phyloP scores from a whole-genome alignment of 35 echinoderm and acorn worm species.

The Stichopus chloronotus region DNA sequence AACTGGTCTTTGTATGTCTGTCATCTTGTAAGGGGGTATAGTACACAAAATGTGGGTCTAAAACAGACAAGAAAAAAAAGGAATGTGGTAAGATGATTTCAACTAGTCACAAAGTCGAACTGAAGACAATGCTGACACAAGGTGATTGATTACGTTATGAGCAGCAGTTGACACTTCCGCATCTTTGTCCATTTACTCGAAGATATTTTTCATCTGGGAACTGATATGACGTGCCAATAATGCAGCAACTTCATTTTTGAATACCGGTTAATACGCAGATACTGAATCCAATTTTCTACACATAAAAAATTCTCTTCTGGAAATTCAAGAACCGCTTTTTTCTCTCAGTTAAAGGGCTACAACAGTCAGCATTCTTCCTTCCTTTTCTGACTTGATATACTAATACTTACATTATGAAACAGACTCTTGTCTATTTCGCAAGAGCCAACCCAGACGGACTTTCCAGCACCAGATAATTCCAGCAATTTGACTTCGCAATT shows the following conservation, averaged over 20 bases:
- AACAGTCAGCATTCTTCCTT: too few species aligned
- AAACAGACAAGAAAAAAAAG: constrained; percentile 30
- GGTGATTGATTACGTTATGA: neutral
- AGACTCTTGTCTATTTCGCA: constrained; percentile 91
- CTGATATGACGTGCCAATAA: too few species aligned
- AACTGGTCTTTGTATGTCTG: constrained; percentile 62
- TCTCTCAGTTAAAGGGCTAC: too few species aligned
- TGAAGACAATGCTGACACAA: neutral
- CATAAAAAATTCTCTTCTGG: too few species aligned
- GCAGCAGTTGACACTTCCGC: too few species aligned
- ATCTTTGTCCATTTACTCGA: too few species aligned
- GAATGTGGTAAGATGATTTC: too few species aligned
- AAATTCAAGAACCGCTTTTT: too few species aligned
- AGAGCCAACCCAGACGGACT: constrained; percentile 78
- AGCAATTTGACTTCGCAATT: constrained; percentile 84
- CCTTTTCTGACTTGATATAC: neutral
- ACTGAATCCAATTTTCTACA: too few species aligned
- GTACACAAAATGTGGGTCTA: constrained; percentile 97
- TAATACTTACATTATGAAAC: constrained; percentile 90
- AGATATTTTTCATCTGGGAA: too few species aligned
- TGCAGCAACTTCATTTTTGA: too few species aligned
- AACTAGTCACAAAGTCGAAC: neutral
- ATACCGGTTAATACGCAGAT: too few species aligned
- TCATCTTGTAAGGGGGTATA: constrained; percentile 76
- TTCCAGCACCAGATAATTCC: constrained; percentile 68